A percentile compares a stretch with the other conserved stretches of the same genome.
Conservation (phyloP, 2,888 invertebrate genomes). For the Spodoptera exigua region DNA sequence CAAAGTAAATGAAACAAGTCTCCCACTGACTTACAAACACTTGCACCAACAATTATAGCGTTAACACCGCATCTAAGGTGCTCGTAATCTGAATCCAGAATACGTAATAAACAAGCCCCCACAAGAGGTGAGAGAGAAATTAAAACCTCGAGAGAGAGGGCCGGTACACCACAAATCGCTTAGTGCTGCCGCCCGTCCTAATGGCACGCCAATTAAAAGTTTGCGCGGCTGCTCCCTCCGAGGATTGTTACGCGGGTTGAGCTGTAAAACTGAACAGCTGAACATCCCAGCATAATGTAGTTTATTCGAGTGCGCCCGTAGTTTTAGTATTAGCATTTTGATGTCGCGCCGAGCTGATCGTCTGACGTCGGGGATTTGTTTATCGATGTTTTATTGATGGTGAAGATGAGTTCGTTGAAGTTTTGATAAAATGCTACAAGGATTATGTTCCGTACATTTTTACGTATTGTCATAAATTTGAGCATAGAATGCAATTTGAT, state of each 20-base stretch:
- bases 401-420: slow-evolving; percentile 12
- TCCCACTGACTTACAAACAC: neutral
- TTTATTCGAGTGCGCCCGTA: slow-evolving; percentile 76
- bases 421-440: slow-evolving; percentile 4
- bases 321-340: slow-evolving; percentile 84
- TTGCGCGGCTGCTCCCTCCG: slow-evolving; percentile 78
- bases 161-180: slow-evolving; percentile 89
- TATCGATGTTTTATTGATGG: slow-evolving; percentile 55
- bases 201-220: slow-evolving; percentile 90
- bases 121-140: slow-evolving; percentile 81
- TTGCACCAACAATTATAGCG: slow-evolving; percentile 28
- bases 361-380: slow-evolving; percentile 56
- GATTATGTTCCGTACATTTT: neutral
- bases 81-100: slow-evolving; percentile 62
- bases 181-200: slow-evolving; percentile 87
- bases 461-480: neutral
- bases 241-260: slow-evolving; percentile 80
- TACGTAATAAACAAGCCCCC: slow-evolving; percentile 73
- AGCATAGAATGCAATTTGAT: too few relatives aligned
- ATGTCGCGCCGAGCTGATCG: slow-evolving; percentile 72
- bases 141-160: slow-evolving; percentile 84
- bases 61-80: slow-evolving; percentile 33
- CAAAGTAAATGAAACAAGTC: neutral
- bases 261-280: slow-evolving; percentile 87
- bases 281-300: slow-evolving; percentile 82